Conservation (phyloP, 2,113 vertebrate genomes). For the Neodon shergylaensis region DNA sequence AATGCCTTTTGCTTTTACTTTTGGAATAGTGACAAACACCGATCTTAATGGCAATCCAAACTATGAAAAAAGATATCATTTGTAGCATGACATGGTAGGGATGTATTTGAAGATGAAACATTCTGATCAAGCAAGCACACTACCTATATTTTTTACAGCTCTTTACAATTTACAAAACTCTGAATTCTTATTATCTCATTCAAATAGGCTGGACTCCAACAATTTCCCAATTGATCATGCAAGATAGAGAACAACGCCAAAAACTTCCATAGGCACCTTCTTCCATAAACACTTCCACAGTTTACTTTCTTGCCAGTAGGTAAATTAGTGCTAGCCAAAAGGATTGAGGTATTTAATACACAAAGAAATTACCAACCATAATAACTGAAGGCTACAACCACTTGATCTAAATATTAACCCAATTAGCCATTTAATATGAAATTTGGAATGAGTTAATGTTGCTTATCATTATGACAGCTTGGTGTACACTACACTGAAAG, state of each 20-base stretch:
- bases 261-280: neutral
- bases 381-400: neutral
- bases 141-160: conserved; percentile 21
- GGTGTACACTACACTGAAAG: neutral
- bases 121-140: neutral
- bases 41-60: neutral
- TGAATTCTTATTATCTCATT: conserved; percentile 19
- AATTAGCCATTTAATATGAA: conserved; percentile 32
- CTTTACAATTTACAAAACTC: conserved; percentile 43
- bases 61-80: conserved; percentile 6
- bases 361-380: neutral
- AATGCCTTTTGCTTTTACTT: conserved; percentile 39
- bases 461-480: conserved; percentile 5
- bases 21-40: conserved; percentile 1
- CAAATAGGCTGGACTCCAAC: conserved; percentile 24
- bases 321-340: conserved; percentile 12
- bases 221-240: conserved; percentile 54
- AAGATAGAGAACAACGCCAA: conserved; percentile 24
- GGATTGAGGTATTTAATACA: conserved; percentile 31
- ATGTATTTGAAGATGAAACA: neutral
- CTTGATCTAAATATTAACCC: conserved; percentile 22
- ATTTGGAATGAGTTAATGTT: conserved; percentile 47
- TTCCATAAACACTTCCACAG: neutral
- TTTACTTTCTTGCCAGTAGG: conserved; percentile 10
- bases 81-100: neutral